phyloP scores from a whole-genome alignment of 2,113 vertebrate genomes.

The Sciurus niger region DNA sequence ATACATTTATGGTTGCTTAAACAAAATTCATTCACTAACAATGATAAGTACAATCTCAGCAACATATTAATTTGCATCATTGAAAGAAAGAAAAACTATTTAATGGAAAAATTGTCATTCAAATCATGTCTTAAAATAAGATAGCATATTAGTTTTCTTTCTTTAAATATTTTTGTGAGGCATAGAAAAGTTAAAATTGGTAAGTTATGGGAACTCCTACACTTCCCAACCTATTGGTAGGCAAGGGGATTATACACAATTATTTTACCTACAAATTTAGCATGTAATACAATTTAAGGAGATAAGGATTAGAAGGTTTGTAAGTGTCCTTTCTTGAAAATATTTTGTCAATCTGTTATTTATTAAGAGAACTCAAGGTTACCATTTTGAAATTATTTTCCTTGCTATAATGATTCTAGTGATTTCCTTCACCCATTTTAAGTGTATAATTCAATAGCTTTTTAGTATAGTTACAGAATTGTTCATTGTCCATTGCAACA shows the following conservation, averaged over 20 bases:
- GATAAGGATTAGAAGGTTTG: neutral
- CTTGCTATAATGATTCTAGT: neutral
- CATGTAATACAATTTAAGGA: neutral
- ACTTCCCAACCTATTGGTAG: neutral
- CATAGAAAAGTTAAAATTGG: neutral
- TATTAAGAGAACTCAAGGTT: neutral
- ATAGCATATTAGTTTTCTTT: neutral
- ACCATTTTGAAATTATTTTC: neutral
- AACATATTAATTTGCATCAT: neutral
- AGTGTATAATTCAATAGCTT: neutral
- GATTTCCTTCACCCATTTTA: neutral
- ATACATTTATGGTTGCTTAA: neutral
- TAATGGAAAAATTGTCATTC: neutral
- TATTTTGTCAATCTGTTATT: neutral
- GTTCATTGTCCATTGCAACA: neutral
- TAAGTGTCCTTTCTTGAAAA: neutral
- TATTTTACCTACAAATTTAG: neutral
- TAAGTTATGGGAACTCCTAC: neutral
- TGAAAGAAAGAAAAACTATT: neutral
- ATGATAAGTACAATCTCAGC: neutral
- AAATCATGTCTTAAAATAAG: slow-evolving; percentile 11
- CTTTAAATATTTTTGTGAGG: neutral
- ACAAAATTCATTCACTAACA: neutral
- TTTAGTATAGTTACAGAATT: neutral
- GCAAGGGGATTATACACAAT: neutral